Conservation (phyloP, 2,888 invertebrate species). For the Sphaeridia pumilis region DNA sequence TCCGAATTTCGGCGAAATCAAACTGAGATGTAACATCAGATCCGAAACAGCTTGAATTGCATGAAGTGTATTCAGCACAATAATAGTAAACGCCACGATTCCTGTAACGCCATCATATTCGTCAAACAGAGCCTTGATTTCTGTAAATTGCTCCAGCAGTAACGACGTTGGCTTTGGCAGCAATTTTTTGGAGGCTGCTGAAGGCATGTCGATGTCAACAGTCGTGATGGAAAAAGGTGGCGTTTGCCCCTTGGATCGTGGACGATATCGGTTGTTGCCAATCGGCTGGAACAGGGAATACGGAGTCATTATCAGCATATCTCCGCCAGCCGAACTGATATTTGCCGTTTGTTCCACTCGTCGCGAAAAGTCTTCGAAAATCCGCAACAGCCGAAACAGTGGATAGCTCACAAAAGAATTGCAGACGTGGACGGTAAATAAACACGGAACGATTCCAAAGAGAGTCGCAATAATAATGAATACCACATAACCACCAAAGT, state of each 20-base stretch:
- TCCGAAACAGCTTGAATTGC: slow-evolving; percentile 9
- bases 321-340: background rate
- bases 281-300: no score
- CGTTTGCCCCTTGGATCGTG: no score
- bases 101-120: slow-evolving; percentile 15
- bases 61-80: background rate
- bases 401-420: background rate
- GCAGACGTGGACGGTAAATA: background rate
- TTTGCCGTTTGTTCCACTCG: slow-evolving; percentile 8
- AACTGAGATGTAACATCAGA: background rate
- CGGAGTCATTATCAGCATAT: no score
- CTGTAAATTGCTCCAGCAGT: slow-evolving; percentile 6
- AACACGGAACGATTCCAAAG: background rate
- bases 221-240: no score
- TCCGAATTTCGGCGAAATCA: background rate
- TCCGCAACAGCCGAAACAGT: background rate
- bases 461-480: no score
- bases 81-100: slow-evolving; percentile 1
- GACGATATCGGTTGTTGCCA: no score
- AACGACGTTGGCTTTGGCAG: no score
- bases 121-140: slow-evolving; percentile 10
- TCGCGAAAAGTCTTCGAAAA: slow-evolving; percentile 11
- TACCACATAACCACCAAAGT: background rate
- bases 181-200: no score
- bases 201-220: no score